phyloP scores from a whole-genome alignment of 2,888 invertebrate species.

The Erpobdella octoculata region DNA sequence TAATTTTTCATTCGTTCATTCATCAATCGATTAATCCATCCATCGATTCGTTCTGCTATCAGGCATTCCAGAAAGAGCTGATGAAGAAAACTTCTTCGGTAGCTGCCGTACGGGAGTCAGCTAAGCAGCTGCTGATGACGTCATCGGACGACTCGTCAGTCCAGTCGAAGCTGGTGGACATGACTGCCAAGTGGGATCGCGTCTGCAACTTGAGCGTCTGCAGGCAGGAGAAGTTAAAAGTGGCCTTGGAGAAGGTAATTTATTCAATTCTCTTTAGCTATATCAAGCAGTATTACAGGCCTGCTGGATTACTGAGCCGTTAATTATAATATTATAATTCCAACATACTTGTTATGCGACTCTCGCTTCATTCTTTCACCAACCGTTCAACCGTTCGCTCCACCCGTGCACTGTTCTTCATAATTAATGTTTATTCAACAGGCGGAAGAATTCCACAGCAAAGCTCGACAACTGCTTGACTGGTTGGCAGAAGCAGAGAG shows the following conservation, averaged over 20 bases:
- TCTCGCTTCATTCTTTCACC: too few species aligned
- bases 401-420: background rate
- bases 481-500: slow-evolving; percentile 94
- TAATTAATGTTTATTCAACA: slow-evolving; percentile 40
- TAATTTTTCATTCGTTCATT: too few species aligned
- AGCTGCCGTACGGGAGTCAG: slow-evolving; percentile 81
- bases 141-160: slow-evolving; percentile 66
- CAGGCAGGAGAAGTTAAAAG: slow-evolving; percentile 70
- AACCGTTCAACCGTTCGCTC: background rate
- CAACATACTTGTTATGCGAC: too few species aligned
- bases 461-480: slow-evolving; percentile 86
- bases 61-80: slow-evolving; percentile 82
- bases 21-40: background rate
- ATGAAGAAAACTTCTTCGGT: slow-evolving; percentile 61
- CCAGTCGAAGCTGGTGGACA: slow-evolving; percentile 68
- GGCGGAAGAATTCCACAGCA: slow-evolving; percentile 85
- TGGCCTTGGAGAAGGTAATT: slow-evolving; percentile 70
- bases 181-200: slow-evolving; percentile 73
- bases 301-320: too few species aligned
- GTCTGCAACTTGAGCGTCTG: slow-evolving; percentile 69
- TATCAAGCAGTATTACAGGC: too few species aligned
- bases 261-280: too few species aligned
- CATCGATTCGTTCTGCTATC: slow-evolving; percentile 39
- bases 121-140: slow-evolving; percentile 72
- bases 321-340: too few species aligned